Evolutionary conservation across 2,797 vertebrate genomes (phyloP).

Genomic region (Catamblyrhynchus diadema): DNA sequence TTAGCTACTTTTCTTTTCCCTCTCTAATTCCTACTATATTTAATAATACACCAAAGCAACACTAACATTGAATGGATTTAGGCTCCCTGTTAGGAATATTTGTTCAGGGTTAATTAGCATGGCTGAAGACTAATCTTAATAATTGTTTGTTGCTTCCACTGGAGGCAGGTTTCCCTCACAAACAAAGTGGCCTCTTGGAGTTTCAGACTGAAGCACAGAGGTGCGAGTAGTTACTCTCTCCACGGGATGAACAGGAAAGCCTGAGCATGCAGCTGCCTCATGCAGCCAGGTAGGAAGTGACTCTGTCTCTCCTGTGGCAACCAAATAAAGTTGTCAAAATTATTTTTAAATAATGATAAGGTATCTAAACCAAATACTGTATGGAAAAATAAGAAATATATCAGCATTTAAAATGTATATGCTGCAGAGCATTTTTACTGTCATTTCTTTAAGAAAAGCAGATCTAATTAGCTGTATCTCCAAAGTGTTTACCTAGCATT

Average conservation of each 20-base stretch:
- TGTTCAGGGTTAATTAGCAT: slow-evolving; percentile 66
- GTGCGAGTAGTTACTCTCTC: slow-evolving; percentile 34
- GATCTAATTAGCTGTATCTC: slow-evolving; percentile 90
- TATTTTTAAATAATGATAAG: slow-evolving; percentile 68
- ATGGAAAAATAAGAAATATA: slow-evolving; percentile 51
- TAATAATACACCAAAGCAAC: slow-evolving; percentile 55
- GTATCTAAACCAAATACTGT: slow-evolving; percentile 64
- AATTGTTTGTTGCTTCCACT: slow-evolving; percentile 71
- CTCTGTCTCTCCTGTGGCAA: slow-evolving; percentile 33
- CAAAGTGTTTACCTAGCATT: slow-evolving; percentile 88
- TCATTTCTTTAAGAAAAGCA: slow-evolving; percentile 82
- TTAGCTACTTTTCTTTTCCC: neutral
- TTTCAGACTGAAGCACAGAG: slow-evolving; percentile 61
- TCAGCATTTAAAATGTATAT: slow-evolving; percentile 67
- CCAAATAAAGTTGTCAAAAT: slow-evolving; percentile 70
- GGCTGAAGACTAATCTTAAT: slow-evolving; percentile 71
- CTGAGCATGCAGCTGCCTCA: neutral
- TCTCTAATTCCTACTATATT: slow-evolving; percentile 41
- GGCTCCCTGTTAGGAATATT: slow-evolving; percentile 48
- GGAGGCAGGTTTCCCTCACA: slow-evolving; percentile 69
- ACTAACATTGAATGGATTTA: slow-evolving; percentile 49
- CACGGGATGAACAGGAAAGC: neutral
- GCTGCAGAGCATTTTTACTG: slow-evolving; percentile 70
- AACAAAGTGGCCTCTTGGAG: slow-evolving; percentile 63
- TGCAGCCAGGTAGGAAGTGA: neutral